Base-by-base conservation (phyloP, 2,113 vertebrate species). In the Sakesphorus luctuosus region DNA sequence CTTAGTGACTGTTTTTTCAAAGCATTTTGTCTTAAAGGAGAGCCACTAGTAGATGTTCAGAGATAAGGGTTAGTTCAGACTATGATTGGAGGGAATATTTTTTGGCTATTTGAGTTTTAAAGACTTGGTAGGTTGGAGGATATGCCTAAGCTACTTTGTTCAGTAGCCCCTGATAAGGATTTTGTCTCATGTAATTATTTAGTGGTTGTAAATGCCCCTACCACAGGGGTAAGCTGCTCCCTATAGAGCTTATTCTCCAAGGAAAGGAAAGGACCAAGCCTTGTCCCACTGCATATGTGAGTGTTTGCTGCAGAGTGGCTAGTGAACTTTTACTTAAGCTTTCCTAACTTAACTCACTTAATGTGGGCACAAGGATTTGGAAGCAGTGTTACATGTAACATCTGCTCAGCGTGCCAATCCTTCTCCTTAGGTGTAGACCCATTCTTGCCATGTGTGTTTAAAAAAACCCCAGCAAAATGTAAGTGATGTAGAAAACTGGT, bases 401-500 rank as follows among this genome's bases (percentile, higher is more conserved):
- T 76, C 35, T 62, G 44, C 21, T 80, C 5, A 9, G 43, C 29
- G 18, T 58, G 47, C 10, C n/a, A 17, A 1, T 72, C 17, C 31
- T 50, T 5, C 40, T n/a, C n/a, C n/a, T 63, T 46, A 43, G 47
- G 18, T 69, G 19, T 61, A 5, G 8, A 18, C 18, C 24, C 47
- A 4, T 53, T 84, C 65, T 80, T 93, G 33, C 38, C 14, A 10
- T 40, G 4, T 11, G 5, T 38, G 14, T 33, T 76, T 29, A 59
- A 14, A 7, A n/a, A 40, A 31, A 23, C 11, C 11, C 5, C 5
- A 24, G 3, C 14, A 49, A 18, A 38, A 20, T 25, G 0, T n/a
- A 31, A 67, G 9, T 50, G 25, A 49, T 53, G 18, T 19, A 35
- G 38, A 53, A 82, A 29, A 43, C 7, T 26, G 13, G 3, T 79